Evolutionary conservation across 1,140 invertebrate species (phyloP).

Genomic region (Drosophila fuyamai): DNA sequence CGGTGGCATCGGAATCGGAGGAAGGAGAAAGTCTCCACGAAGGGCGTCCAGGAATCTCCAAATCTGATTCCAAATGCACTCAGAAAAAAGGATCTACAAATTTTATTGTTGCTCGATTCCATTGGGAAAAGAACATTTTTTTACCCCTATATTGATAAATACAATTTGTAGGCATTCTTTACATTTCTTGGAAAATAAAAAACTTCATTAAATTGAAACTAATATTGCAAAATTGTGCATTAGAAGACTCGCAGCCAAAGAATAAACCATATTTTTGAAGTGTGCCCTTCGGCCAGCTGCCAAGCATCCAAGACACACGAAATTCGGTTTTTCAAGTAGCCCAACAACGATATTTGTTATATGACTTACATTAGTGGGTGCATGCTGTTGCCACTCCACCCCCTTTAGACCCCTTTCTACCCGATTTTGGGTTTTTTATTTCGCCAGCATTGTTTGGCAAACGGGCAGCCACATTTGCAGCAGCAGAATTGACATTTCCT

Average conservation of each 20-base stretch:
- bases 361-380: conserved; percentile 70
- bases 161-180: too few species aligned
- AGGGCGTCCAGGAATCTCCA: conserved; percentile 47
- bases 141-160: too few species aligned
- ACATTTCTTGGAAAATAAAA: too few species aligned
- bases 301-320: conserved; percentile 33
- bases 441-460: conserved; percentile 67
- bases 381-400: conserved; percentile 11
- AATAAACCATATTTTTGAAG: conserved; percentile 18
- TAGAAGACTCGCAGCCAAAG: not conserved
- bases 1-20: conserved; percentile 41
- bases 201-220: too few species aligned
- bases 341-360: conserved; percentile 68
- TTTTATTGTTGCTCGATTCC: not conserved
- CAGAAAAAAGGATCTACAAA: not conserved
- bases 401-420: not conserved
- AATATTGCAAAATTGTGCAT: too few species aligned
- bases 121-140: too few species aligned
- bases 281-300: conserved; percentile 31
- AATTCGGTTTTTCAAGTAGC: conserved; percentile 36
- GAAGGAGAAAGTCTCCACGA: conserved; percentile 73
- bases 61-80: conserved; percentile 23
- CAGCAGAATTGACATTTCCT: conserved; percentile 81
- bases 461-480: conserved; percentile 52
- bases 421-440: conserved; percentile 34